A percentile compares a stretch with the other conserved stretches of the same genome.
Evolutionary conservation across 2,888 invertebrate genomes (phyloP).

Genomic region (Mylabris sibirica): DNA sequence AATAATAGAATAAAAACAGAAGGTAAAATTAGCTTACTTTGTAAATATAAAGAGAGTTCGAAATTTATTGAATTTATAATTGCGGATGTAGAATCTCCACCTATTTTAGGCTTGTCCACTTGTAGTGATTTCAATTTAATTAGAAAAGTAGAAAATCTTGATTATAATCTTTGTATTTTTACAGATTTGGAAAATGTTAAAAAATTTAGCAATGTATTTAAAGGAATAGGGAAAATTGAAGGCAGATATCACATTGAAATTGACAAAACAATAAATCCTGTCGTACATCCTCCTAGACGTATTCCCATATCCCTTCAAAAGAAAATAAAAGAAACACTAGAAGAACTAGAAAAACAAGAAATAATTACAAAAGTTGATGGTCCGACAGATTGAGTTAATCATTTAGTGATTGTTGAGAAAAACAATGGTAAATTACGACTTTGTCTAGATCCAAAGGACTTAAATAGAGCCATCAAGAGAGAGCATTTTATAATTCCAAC

Average conservation of each 20-base stretch:
- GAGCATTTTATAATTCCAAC: conserved; percentile 14
- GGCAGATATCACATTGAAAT: no score
- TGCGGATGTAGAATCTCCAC: conserved; percentile 11
- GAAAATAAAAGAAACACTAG: conserved; percentile 33
- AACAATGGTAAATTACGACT: conserved; percentile 18
- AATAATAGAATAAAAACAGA: no score
- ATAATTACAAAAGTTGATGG: conserved; percentile 35
- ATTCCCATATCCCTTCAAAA: not conserved
- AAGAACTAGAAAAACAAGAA: conserved; percentile 26
- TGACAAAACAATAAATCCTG: no score
- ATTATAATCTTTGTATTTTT: no score
- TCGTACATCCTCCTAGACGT: no score
- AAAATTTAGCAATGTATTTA: no score
- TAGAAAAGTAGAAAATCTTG: conserved; percentile 11
- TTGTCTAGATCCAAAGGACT: conserved; percentile 26
- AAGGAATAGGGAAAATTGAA: no score
- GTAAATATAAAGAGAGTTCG: not conserved
- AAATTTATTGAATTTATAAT: conserved; percentile 22
- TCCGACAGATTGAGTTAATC: conserved; percentile 25
- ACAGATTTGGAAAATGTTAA: no score
- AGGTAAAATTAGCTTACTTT: not conserved
- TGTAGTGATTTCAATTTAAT: conserved; percentile 23
- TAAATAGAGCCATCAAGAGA: conserved; percentile 23
- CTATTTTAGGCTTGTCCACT: conserved; percentile 22
- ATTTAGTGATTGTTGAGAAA: conserved; percentile 24